A percentile compares a stretch with the other conserved stretches of the same genome.
phyloP scores from a whole-genome alignment of 2,888 invertebrate genomes.

The Aleiodes testaceus region DNA sequence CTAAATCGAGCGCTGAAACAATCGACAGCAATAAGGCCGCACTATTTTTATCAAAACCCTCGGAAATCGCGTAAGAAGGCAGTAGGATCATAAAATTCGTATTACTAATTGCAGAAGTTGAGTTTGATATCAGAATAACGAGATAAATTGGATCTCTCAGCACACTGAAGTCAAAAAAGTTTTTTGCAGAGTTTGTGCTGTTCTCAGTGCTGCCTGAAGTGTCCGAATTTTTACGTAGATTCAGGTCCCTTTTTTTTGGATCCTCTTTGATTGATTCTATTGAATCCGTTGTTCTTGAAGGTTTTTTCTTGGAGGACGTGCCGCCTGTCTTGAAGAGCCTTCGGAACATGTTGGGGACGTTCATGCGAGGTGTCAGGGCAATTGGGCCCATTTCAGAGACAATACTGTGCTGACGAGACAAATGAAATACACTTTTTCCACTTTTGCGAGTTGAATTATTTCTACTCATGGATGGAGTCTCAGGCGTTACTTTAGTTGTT shows the following conservation, averaged over 20 bases:
- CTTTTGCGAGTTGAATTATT: constrained; percentile 49
- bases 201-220: constrained; percentile 36
- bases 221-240: constrained; percentile 22
- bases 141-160: constrained; percentile 86
- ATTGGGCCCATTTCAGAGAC: constrained; percentile 58
- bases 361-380: constrained; percentile 52
- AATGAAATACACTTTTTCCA: constrained; percentile 44
- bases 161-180: constrained; percentile 83
- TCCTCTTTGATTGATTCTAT: neutral
- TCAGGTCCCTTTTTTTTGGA: neutral
- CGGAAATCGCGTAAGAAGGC: constrained; percentile 83
- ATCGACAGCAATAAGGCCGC: constrained; percentile 86
- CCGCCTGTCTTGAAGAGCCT: constrained; percentile 51
- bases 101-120: constrained; percentile 89
- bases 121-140: constrained; percentile 87
- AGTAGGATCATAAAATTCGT: constrained; percentile 89
- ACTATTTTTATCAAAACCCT: constrained; percentile 82
- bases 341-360: constrained; percentile 53
- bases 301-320: neutral
- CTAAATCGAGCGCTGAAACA: constrained; percentile 87
- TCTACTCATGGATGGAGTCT: constrained; percentile 50
- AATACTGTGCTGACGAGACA: constrained; percentile 56
- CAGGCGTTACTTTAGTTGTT: constrained; percentile 18
- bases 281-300: constrained; percentile 9
- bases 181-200: constrained; percentile 65